Conservation (phyloP, 1,140 invertebrate genomes). For the Limonius californicus region DNA sequence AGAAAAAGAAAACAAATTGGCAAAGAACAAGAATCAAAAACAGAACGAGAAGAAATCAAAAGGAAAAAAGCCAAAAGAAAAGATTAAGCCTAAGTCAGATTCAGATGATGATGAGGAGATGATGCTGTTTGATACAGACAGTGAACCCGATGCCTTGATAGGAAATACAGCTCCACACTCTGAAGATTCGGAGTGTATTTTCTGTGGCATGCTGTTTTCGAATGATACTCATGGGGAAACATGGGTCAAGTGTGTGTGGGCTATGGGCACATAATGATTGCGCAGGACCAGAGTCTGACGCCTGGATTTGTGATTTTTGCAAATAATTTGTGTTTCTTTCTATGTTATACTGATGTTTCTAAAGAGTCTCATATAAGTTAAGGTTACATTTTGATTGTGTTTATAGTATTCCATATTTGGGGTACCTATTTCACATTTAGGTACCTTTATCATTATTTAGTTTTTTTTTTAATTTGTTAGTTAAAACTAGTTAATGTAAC, state of each 20-base stretch:
- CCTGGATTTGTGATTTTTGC: not conserved
- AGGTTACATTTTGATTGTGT: too few relatives aligned
- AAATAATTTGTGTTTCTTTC: too few relatives aligned
- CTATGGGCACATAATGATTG: not conserved
- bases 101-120: constrained; percentile 28
- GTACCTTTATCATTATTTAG: too few relatives aligned
- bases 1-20: not conserved
- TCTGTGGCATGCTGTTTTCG: not conserved
- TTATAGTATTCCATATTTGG: too few relatives aligned
- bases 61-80: not conserved
- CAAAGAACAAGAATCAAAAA: not conserved
- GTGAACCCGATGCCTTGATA: not conserved
- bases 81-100: constrained; percentile 28
- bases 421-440: too few relatives aligned
- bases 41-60: not conserved
- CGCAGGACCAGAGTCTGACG: not conserved
- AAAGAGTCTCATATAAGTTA: too few relatives aligned
- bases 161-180: not conserved
- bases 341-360: too few relatives aligned
- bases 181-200: not conserved
- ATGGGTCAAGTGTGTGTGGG: not conserved
- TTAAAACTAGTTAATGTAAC: too few relatives aligned
- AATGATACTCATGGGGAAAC: not conserved
- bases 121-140: not conserved
- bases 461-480: too few relatives aligned